Evolutionary conservation across 2,797 vertebrate genomes (phyloP), one percentile per base, ranked within the genome.

Genomic region (Capromys pilorides): DNA sequence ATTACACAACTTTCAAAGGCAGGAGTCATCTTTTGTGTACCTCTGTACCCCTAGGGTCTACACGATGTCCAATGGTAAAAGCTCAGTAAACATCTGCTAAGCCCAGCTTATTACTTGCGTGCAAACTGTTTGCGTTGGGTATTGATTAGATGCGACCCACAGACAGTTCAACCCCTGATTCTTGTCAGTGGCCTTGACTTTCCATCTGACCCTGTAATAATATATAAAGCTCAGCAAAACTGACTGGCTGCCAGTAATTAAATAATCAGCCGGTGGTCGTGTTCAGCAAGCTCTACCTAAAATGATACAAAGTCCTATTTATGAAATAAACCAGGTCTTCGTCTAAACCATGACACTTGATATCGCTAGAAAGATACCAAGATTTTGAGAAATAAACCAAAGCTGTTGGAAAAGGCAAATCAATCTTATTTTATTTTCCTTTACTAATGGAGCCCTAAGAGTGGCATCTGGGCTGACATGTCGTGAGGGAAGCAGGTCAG

Each of bases 171-270:
- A 94, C 18, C 51, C 9, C 36, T 93, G 66, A 45, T 66, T 95
- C 95, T 73, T 31, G 36, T 82, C 88, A 92, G 59, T 87, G 62
- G 92, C 87, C 71, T 91, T 96, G 95, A 95, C 85, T 95, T 91
- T 91, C 79, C 39, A 77, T 92, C 75, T 94, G 89, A 90, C 69
- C 54, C 66, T 86, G 4, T 81, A 88, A 80, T 80, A 92, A 64
- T 21, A 3, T 49, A 18, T 94, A 94, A 89, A 96, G 83, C 57
- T 91, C 84, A 71, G 67, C 75, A 82, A 49, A 62, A 88, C 66
- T 96, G 95, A 93, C 91, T 64, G 57, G 36, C 78, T 22, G 59
- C 59, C 84, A 45, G 67, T 54, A 91, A 94, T 88, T 94, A 95
- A 95, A 86, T 83, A 75, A 85, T 21, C 85, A 84, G 26, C 83